Evolutionary conservation across 2,888 invertebrate genomes (phyloP), one percentile per base, ranked within the genome.

Genomic region (Galerucella calmariensis): DNA sequence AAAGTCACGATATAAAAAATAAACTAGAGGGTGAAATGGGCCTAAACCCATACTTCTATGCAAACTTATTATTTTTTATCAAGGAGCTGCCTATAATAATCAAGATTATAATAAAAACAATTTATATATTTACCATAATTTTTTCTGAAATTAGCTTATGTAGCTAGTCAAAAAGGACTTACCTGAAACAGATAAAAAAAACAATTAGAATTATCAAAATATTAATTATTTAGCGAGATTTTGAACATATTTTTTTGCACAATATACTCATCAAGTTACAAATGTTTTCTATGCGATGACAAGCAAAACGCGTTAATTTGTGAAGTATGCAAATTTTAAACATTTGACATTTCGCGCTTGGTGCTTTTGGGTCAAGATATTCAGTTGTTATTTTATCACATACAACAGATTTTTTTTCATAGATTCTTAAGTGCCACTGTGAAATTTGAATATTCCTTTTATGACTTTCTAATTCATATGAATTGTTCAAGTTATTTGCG

Each of bases 31-130:
- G 27, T 27, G 27, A 27, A 27, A 27, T 27, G 27, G 2, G 4
- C 27, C 1, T 27, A 27, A 27, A 3, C 27, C 27, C 2, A 27
- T 1, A 4, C 2, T 27, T 27, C 2, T 27, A 27, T 27, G 27
- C 27, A 27, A 27, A 27, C 27, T 2, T 27, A 41, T 41, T 8
- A 41, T 0, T 41, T 41, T 9, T 41, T 41, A 1, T 41, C 6
- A n/a, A n/a, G n/a, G 0, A 51, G 6, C 4, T 48, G 12, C 1
- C 0, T 51, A 6, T 0, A 51, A n/a, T n/a, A n/a, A n/a, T 14
- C 51, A 51, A 51, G 14, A 14, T 51, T 2, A 51, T 51, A 51
- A 14, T 41, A 41, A 41, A 41, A 41, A 8, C 8, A 6, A 8
- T 41, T 8, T 41, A 41, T 2, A 51, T n/a, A 51, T 51, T 51